Evolutionary conservation across 2,888 invertebrate species (phyloP).

Genomic region (Creontiades dilutus): DNA sequence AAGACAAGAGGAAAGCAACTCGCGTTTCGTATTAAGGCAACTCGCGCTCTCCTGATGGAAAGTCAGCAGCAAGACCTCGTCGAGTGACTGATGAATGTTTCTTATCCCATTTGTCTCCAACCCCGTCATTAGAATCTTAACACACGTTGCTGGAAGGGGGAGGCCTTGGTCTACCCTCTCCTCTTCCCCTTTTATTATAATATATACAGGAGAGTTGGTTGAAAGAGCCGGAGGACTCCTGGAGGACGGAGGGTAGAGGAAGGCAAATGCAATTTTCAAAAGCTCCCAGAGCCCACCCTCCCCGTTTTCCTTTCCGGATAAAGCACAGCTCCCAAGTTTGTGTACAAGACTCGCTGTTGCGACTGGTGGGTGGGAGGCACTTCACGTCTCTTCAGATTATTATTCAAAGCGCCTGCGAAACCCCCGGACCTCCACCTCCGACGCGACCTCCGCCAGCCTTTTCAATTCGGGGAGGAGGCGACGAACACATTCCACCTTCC

Average conservation of each 20-base stretch:
- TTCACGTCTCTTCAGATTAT: slow-evolving; percentile 53
- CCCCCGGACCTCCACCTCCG: background rate
- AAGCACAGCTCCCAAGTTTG: slow-evolving; percentile 69
- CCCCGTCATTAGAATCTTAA: slow-evolving; percentile 72
- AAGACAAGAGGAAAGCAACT: slow-evolving; percentile 22
- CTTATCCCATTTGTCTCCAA: slow-evolving; percentile 73
- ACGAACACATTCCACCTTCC: background rate
- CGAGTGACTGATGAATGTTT: slow-evolving; percentile 73
- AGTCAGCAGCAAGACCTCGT: slow-evolving; percentile 43
- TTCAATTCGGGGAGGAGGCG: background rate
- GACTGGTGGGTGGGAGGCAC: slow-evolving; percentile 25
- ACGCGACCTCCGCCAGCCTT: background rate
- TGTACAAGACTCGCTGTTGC: slow-evolving; percentile 65
- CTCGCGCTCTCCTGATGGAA: slow-evolving; percentile 54
- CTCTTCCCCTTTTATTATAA: slow-evolving; percentile 52
- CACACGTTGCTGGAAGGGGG: slow-evolving; percentile 16
- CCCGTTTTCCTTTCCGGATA: slow-evolving; percentile 20
- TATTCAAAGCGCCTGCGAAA: slow-evolving; percentile 59
- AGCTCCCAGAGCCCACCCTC: slow-evolving; percentile 63
- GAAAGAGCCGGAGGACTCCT: slow-evolving; percentile 21
- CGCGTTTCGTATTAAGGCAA: slow-evolving; percentile 35
- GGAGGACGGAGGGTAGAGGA: slow-evolving; percentile 29
- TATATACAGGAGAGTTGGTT: slow-evolving; percentile 45
- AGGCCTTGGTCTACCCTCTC: background rate
- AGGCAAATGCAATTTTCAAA: slow-evolving; percentile 75